Evolutionary conservation across 1,140 invertebrate species (phyloP).

Genomic region (Aphaenogaster ashmeadi): DNA sequence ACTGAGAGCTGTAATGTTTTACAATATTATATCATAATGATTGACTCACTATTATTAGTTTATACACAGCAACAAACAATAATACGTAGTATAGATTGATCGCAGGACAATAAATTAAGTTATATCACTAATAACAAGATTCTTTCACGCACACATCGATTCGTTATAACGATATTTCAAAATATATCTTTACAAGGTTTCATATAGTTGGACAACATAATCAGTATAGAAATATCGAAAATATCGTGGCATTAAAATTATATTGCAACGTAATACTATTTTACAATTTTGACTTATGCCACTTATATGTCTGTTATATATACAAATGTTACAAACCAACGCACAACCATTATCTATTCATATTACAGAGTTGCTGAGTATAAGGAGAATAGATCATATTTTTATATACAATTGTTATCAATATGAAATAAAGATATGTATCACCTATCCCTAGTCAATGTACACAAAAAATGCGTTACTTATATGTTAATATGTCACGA

Average conservation of each 20-base stretch:
- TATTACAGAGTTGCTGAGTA: conserved; percentile 66
- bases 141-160: conserved; percentile 60
- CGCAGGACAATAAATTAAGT: conserved; percentile 73
- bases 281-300: conserved; percentile 63
- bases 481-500: conserved; percentile 79
- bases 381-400: conserved; percentile 81
- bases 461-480: conserved; percentile 80
- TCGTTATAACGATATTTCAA: conserved; percentile 64
- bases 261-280: conserved; percentile 24
- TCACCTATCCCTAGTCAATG: conserved; percentile 84
- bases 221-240: conserved; percentile 33
- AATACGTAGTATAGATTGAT: conserved; percentile 67
- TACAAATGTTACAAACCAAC: conserved; percentile 70
- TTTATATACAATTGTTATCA: conserved; percentile 85
- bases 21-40: conserved; percentile 63
- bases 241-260: conserved; percentile 66
- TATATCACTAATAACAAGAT: conserved; percentile 25
- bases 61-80: conserved; percentile 65
- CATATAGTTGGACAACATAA: conserved; percentile 48
- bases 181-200: conserved; percentile 67
- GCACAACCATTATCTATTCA: conserved; percentile 74
- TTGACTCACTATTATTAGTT: conserved; percentile 69
- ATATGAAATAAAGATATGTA: conserved; percentile 80
- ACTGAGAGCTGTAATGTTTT: not conserved
- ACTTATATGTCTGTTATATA: conserved; percentile 67